phyloP scores from a whole-genome alignment of 1,140 invertebrate genomes.

The Metaphire vulgaris region DNA sequence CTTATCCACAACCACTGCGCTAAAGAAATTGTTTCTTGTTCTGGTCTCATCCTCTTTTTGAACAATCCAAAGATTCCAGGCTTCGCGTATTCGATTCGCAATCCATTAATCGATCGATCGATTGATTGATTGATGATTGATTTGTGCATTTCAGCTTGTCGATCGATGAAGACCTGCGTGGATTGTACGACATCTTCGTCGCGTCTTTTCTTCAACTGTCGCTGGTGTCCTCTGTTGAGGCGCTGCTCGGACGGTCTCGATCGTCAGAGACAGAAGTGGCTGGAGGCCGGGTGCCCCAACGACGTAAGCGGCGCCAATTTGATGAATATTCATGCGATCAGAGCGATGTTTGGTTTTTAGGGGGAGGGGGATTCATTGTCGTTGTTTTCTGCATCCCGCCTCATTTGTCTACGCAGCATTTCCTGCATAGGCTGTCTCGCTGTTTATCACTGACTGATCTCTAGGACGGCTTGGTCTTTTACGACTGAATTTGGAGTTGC shows the following conservation, averaged over 20 bases:
- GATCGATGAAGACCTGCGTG: conserved; percentile 67
- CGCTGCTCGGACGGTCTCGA: conserved; percentile 83
- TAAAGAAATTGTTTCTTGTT: too few species aligned
- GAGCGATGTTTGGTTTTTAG: neutral
- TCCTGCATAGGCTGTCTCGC: neutral
- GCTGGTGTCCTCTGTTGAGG: conserved; percentile 76
- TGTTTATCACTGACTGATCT: neutral
- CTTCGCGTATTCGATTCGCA: too few species aligned
- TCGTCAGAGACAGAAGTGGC: conserved; percentile 80
- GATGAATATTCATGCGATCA: too few species aligned
- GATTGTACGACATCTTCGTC: conserved; percentile 48
- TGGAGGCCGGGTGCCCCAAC: conserved; percentile 65
- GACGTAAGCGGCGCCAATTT: conserved; percentile 7
- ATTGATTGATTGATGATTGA: neutral
- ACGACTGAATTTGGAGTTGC: too few species aligned
- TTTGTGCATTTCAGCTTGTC: conserved; percentile 62
- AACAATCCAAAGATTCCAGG: too few species aligned
- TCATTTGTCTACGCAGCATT: neutral
- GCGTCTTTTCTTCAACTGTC: conserved; percentile 55
- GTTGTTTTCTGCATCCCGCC: neutral
- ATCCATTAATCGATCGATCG: neutral
- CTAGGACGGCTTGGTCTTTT: too few species aligned
- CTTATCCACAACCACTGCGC: too few species aligned
- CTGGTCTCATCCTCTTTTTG: too few species aligned
- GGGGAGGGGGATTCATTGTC: neutral